Evolutionary conservation across 2,113 vertebrate species (phyloP).

Genomic region (Origma solitaria): DNA sequence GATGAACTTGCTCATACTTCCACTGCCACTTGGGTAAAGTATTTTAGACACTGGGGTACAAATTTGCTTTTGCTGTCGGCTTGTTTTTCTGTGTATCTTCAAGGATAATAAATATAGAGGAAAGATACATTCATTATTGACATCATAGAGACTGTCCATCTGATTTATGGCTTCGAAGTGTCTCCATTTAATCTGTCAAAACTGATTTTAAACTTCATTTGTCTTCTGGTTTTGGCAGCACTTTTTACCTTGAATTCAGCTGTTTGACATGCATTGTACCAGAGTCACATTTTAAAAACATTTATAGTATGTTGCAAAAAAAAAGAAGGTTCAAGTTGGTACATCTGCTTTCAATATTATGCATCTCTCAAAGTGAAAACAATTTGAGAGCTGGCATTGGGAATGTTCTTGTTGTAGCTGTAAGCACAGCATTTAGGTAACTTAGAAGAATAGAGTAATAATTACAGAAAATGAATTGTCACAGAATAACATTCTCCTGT

Average conservation of each 20-base stretch:
- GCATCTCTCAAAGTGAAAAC: constrained; percentile 84
- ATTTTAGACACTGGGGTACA: not conserved
- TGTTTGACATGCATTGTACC: constrained; percentile 81
- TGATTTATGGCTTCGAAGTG: constrained; percentile 86
- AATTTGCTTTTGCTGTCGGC: not conserved
- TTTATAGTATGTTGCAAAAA: constrained; percentile 62
- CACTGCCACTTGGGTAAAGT: not conserved
- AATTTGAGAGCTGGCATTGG: constrained; percentile 81
- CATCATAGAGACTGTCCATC: constrained; percentile 78
- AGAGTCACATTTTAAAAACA: constrained; percentile 78
- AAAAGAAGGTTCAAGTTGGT: constrained; percentile 53
- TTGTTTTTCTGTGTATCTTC: constrained; percentile 33
- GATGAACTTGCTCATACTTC: constrained; percentile 8
- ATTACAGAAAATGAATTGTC: constrained; percentile 91
- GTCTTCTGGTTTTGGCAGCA: constrained; percentile 85
- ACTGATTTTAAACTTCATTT: constrained; percentile 86
- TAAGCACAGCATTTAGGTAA: constrained; percentile 82
- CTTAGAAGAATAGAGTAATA: constrained; percentile 81
- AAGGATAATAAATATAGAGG: constrained; percentile 57
- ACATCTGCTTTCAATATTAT: constrained; percentile 94
- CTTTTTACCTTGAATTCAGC: constrained; percentile 78
- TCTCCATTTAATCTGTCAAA: constrained; percentile 83
- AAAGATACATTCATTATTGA: constrained; percentile 76
- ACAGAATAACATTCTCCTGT: constrained; percentile 78
- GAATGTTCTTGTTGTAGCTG: constrained; percentile 74